Evolutionary conservation across 2,797 vertebrate species (phyloP).

Genomic region (Sebastes itinus): DNA sequence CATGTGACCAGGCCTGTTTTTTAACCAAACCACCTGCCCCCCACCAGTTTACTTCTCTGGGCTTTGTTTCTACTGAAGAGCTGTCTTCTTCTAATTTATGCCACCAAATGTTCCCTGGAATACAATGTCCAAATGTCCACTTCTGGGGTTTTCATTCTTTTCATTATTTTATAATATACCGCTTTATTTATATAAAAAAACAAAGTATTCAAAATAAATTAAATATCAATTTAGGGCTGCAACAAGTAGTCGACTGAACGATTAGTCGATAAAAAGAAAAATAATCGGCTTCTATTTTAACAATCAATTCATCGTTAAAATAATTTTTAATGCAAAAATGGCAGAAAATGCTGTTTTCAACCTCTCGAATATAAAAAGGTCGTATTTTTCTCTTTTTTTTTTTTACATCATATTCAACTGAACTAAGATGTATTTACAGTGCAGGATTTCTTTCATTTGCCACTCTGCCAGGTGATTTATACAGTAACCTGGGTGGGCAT

Average conservation of each 20-base stretch:
- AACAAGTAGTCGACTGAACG: no score
- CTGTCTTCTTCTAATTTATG: not conserved
- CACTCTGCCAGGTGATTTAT: not conserved
- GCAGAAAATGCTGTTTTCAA: no score
- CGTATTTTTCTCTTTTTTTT: no score
- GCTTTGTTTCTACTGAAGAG: constrained; percentile 5
- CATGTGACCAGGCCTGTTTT: constrained; percentile 61
- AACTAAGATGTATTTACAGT: not conserved
- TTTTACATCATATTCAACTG: no score
- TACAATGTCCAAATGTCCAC: not conserved
- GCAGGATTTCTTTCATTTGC: not conserved
- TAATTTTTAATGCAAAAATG: no score
- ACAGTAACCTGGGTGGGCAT: not conserved
- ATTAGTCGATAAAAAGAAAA: not conserved
- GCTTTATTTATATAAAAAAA: not conserved
- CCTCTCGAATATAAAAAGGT: fast-evolving
- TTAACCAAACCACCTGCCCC: constrained; percentile 37
- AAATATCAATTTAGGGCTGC: not conserved
- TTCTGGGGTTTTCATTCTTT: not conserved
- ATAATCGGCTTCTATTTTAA: fast-evolving
- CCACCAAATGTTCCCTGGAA: not conserved
- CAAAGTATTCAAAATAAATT: not conserved
- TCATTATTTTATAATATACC: not conserved
- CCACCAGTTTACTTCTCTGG: not conserved
- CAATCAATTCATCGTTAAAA: no score